These are phyloP conservation scores for Ctenosaura bakeri DNA, from an alignment of 2,797 vertebrate species.

Conservation along the genomic window DNA sequence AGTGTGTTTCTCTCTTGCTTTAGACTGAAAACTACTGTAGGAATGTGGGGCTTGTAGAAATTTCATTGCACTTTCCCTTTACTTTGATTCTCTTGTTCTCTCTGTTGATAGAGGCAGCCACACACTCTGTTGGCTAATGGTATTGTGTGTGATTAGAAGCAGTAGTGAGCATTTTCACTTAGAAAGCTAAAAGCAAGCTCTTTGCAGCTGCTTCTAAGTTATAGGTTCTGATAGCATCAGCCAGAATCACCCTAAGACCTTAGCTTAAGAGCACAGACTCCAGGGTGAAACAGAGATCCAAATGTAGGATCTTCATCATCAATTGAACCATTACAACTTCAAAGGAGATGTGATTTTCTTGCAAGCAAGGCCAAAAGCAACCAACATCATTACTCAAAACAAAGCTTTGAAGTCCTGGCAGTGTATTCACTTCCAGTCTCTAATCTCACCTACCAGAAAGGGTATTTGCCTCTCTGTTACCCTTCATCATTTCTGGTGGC, in stretches of 20 bases:
- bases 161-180: background rate
- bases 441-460: constrained; percentile 36
- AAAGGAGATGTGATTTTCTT: background rate
- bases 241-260: background rate
- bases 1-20: background rate
- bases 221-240: background rate
- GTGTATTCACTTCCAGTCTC: constrained; percentile 29
- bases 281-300: background rate
- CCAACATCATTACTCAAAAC: constrained; percentile 51
- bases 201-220: background rate
- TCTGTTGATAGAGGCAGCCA: background rate
- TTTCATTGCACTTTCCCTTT: background rate
- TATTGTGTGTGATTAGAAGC: too few relatives aligned
- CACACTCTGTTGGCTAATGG: background rate
- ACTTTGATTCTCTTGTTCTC: too few relatives aligned
- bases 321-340: constrained; percentile 12
- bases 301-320: background rate
- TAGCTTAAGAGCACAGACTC: background rate
- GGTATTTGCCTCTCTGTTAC: constrained; percentile 38
- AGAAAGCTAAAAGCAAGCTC: background rate
- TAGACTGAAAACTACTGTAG: background rate
- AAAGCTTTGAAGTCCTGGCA: constrained; percentile 27
- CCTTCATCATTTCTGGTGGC: constrained; percentile 45
- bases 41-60: background rate
- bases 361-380: background rate